Base-by-base conservation (phyloP, 2,797 vertebrate genomes). In the Antrozous pallidus region DNA sequence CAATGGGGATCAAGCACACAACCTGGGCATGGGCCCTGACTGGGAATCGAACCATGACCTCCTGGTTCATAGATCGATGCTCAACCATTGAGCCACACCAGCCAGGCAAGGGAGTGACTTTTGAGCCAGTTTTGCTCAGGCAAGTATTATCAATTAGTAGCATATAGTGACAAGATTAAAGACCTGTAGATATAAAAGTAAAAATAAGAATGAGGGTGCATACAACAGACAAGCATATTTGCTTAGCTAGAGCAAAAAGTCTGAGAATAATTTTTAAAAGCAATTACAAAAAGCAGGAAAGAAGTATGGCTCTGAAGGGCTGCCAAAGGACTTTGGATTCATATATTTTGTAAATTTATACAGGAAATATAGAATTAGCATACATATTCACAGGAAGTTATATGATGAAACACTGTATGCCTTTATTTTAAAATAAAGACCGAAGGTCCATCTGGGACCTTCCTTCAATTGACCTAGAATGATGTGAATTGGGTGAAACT, bases 141-240 rank as follows among this genome's bases (percentile, higher is more conserved):
- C 56, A 88, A 88, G 36, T 38, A 56, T 71, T 18, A 75, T 26
- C 54, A 54, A 26, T 1, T 71, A 18, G 26, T 20, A 89, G 40
- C 73, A 56, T 12, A 63, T 9, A 81, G 28, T 77, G 74, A 73
- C 26, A 67, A 65, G 28, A 61, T 38, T 85, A 77, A 42, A 94
- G 67, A 33, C 11, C 69, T 77, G 42, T n/a, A 36, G 47, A 79
- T 49, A 89, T 87, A 58, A 67, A 69, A 83, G 5, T 49, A 56
- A 75, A 87, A 91, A 36, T 11, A 63, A 78, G 49, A 86, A 70
- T 49, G 33, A 78, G 31, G 38, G 10, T 94, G n/a, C 38, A 56
- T 77, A 87, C 95, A 87, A 83, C 24, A 88, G 77, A 61, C 13
- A 73, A 84, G 20, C 51, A 24, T 86, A 78, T 92, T 80, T 92